Percentiles rank a stretch among this genome's conserved stretches.
phyloP scores from a whole-genome alignment of 92 coral and sea anemone genomes.

The Umimayanthus kanabou region DNA sequence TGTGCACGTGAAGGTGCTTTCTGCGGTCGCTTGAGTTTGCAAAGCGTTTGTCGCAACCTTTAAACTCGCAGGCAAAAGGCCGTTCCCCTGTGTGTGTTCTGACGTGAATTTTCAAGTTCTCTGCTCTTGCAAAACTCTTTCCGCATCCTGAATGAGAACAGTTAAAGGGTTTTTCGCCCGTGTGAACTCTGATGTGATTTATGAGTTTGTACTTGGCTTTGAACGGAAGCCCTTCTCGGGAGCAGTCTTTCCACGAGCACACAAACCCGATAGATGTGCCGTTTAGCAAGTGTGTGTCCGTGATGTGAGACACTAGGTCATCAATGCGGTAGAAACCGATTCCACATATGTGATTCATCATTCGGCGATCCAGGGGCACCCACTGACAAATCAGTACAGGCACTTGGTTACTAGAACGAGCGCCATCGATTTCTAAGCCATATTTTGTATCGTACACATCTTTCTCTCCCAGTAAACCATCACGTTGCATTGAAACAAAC shows the following conservation, averaged over 20 bases:
- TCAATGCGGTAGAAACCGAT: conserved; percentile 83
- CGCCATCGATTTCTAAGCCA: conserved; percentile 38
- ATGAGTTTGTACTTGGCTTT: conserved; percentile 99
- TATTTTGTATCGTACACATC: conserved; percentile 31
- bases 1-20: conserved; percentile 95
- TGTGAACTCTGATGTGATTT: conserved; percentile 95
- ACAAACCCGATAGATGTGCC: conserved; percentile 78
- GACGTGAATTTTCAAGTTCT: conserved; percentile 94
- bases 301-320: conserved; percentile 85
- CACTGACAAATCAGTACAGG: conserved; percentile 84
- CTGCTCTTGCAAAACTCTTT: conserved; percentile 97
- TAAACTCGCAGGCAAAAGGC: conserved; percentile 95
- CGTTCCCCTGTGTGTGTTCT: conserved; percentile 95
- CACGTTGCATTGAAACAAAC: conserved; percentile 19
- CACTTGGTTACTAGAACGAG: conserved; percentile 24
- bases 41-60: conserved; percentile 93
- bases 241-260: conserved; percentile 94
- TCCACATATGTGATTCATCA: conserved; percentile 79
- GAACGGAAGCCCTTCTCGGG: conserved; percentile 90
- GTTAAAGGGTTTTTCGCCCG: conserved; percentile 97
- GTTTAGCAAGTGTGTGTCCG: conserved; percentile 81
- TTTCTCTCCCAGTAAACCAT: conserved; percentile 15
- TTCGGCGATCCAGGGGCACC: conserved; percentile 58
- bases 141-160: conserved; percentile 87
- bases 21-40: conserved; percentile 99